phyloP scores from a whole-genome alignment of 2,888 invertebrate genomes.

The Pediacus dermestoides region DNA sequence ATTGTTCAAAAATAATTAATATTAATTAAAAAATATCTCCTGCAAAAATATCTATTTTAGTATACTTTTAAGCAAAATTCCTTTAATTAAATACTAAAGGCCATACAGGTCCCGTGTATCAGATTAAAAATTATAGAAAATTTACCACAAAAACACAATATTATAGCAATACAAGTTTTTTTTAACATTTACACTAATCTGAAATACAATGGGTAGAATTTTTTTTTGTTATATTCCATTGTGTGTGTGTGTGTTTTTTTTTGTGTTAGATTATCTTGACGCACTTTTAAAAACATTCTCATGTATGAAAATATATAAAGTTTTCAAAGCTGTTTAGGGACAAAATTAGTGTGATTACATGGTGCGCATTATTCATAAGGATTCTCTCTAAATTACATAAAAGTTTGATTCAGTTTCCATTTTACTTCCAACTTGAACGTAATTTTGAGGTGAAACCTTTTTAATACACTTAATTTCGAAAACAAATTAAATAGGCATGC shows the following conservation, averaged over 20 bases:
- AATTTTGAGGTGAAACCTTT: too few relatives aligned
- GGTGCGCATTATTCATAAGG: slow-evolving; percentile 41
- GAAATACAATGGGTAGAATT: slow-evolving; percentile 28
- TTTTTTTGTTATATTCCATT: slow-evolving; percentile 23
- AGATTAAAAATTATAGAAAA: slow-evolving; percentile 33
- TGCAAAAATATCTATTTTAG: slow-evolving; percentile 46
- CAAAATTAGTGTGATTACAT: slow-evolving; percentile 43
- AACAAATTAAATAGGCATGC: too few relatives aligned
- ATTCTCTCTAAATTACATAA: too few relatives aligned
- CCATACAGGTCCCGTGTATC: slow-evolving; percentile 38
- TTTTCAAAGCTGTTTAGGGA: slow-evolving; percentile 37
- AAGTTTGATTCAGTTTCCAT: too few relatives aligned
- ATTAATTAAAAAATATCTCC: slow-evolving; percentile 39
- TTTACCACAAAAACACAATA: slow-evolving; percentile 15
- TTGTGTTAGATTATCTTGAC: slow-evolving; percentile 54
- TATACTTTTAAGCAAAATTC: slow-evolving; percentile 45
- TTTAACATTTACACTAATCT: slow-evolving; percentile 27
- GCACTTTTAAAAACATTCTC: slow-evolving; percentile 60
- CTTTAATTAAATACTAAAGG: slow-evolving; percentile 40
- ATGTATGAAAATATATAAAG: slow-evolving; percentile 58
- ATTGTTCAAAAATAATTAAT: slow-evolving; percentile 36
- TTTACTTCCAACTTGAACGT: too few relatives aligned
- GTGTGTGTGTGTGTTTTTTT: slow-evolving; percentile 30
- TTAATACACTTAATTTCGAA: too few relatives aligned
- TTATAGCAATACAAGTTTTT: not conserved